Base-by-base conservation (phyloP, 1,140 invertebrate species). In the Tetraneura akinire region DNA sequence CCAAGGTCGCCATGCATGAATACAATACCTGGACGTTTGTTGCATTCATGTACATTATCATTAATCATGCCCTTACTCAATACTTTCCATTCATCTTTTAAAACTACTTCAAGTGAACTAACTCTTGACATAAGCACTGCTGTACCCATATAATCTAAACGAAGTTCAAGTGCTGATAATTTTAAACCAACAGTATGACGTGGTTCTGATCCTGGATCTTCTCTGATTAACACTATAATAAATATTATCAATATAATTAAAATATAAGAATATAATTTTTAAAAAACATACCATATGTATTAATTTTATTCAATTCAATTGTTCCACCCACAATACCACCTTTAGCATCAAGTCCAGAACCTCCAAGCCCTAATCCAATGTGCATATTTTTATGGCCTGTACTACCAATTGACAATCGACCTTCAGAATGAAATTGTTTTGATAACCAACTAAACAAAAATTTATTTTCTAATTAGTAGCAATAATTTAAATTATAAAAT, bases 111-210 rank as follows among this genome's bases (percentile, higher is more conserved):
- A 53, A 98, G 89, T 23, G 91, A 89, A 81, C 93, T 96, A 5
- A 97, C 93, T 70, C 96, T 87, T 1, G 91, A 92, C 93, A 98
- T 96, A 57, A 98, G 87, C 53, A 96, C 94, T 9, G 94, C 94
- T 10, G 94, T 94, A 74, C 96, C 96, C 96, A 98, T 98, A 86
- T 98, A 98, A 87, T 98, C 97, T 29, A 98, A 86, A 23, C 95
- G 88, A 80, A 95, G 88, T 85, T 98, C 96, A 10, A 97, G 85
- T 1, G 95, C 94, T 83, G 91, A 91, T 62, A 97, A 88, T 84
- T 92, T 92, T 64, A 97, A 85, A n/a, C 93, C 92, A 49, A 95
- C 88, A 64, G 91, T 92, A 86, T 98, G 96, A 83, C 95, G 92
- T 1, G 95, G 96, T 86, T 96, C 94, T 81, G 91, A 90, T 47